Conservation (phyloP, 1,140 invertebrate genomes). For the Penaeus japonicus region DNA sequence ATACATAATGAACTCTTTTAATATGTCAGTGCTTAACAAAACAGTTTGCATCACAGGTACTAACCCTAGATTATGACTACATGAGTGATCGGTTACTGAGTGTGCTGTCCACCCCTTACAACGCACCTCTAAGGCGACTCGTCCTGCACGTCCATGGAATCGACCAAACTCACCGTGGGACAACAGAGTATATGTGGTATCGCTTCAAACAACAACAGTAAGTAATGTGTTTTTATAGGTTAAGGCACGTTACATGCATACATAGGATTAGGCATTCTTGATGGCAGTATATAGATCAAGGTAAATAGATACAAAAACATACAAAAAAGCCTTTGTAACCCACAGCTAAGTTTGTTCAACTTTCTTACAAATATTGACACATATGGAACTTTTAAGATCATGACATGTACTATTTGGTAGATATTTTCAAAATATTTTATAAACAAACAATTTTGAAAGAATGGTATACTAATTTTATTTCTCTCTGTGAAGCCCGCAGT, state of each 20-base stretch:
- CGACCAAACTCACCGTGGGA: slow-evolving; percentile 70
- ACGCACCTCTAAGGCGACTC: slow-evolving; percentile 70
- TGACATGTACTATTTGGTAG: no score
- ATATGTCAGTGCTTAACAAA: background rate
- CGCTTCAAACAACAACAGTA: slow-evolving; percentile 68
- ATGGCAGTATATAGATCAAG: no score
- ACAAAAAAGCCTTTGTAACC: no score
- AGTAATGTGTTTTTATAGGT: slow-evolving; percentile 59
- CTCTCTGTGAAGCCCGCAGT: slow-evolving; percentile 67
- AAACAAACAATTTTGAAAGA: no score
- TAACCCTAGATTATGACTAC: slow-evolving; percentile 80
- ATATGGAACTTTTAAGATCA: no score
- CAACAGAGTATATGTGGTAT: slow-evolving; percentile 74
- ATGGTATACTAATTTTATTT: background rate
- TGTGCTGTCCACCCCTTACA: slow-evolving; percentile 56
- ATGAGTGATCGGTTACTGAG: slow-evolving; percentile 72
- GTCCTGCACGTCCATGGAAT: slow-evolving; percentile 77
- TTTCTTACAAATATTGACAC: no score
- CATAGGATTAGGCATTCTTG: no score
- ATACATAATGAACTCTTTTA: background rate
- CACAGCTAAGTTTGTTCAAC: no score
- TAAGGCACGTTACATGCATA: no score
- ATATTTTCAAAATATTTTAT: no score
- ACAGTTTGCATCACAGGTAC: slow-evolving; percentile 65
- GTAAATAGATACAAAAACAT: no score